A percentile compares a stretch with the other conserved stretches of the same genome.
These are phyloP conservation scores for Stegodyphus mimosarum DNA, from an alignment of 1,140 invertebrate genomes.

Conservation along the genomic window DNA sequence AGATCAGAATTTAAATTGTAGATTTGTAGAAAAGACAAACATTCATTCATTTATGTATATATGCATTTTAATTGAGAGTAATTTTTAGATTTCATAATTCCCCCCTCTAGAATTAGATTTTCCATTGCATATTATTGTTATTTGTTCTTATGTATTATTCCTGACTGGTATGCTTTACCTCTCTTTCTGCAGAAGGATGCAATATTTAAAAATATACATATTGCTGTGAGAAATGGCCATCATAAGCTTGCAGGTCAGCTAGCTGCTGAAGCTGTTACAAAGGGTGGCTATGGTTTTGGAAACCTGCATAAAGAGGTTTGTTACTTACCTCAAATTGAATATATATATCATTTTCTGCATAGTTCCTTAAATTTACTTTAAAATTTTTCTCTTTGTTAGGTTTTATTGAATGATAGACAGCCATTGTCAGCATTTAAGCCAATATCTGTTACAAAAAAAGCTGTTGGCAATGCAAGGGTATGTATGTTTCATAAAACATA, in stretches of 20 bases:
- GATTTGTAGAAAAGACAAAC: too few species aligned
- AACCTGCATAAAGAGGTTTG: slow-evolving; percentile 68
- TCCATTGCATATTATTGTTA: neutral
- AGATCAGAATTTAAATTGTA: too few species aligned
- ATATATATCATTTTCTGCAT: neutral
- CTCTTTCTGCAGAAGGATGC: slow-evolving; percentile 53
- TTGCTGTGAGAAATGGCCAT: slow-evolving; percentile 68
- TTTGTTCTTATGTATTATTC: neutral
- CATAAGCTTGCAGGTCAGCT: slow-evolving; percentile 68
- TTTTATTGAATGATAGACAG: slow-evolving; percentile 67
- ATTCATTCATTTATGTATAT: too few species aligned
- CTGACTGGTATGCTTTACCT: neutral
- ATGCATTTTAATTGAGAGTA: too few species aligned
- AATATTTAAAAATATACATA: slow-evolving; percentile 62
- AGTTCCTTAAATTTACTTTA: neutral
- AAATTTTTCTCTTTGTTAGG: slow-evolving; percentile 64
- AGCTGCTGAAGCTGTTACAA: slow-evolving; percentile 66
- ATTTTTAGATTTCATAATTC: too few species aligned
- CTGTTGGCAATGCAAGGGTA: slow-evolving; percentile 66
- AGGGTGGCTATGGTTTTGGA: slow-evolving; percentile 68
- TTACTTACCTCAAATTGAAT: neutral
- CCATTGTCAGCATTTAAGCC: slow-evolving; percentile 66
- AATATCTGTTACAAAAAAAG: slow-evolving; percentile 69
- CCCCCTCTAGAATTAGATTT: too few species aligned
- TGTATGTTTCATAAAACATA: slow-evolving; percentile 26